Evolutionary conservation across 2,113 vertebrate genomes (phyloP).

Genomic region (Galeopterus variegatus): DNA sequence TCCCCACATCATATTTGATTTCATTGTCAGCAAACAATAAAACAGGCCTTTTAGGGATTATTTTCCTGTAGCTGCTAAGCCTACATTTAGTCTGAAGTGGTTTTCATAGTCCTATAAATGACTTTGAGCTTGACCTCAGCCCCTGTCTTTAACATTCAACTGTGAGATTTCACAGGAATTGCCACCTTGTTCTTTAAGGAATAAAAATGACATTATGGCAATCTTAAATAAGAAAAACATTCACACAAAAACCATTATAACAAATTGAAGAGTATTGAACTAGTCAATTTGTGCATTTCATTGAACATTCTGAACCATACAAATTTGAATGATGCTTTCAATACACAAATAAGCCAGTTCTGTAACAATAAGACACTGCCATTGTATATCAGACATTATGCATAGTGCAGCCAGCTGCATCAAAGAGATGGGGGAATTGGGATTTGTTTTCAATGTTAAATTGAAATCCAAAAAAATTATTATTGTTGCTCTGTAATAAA

Average conservation of each 20-base stretch:
- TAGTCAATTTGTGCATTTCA: constrained; percentile 59
- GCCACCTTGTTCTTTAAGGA: background rate
- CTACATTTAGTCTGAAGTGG: background rate
- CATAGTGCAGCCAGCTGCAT: constrained; percentile 59
- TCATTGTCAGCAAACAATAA: constrained; percentile 14
- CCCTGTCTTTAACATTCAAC: background rate
- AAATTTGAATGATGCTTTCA: constrained; percentile 68
- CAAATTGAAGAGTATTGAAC: constrained; percentile 62
- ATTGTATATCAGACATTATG: constrained; percentile 34
- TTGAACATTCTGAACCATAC: constrained; percentile 60
- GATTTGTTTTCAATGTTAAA: constrained; percentile 78
- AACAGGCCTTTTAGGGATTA: background rate
- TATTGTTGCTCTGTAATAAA: constrained; percentile 62
- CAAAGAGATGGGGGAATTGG: constrained; percentile 36
- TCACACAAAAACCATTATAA: constrained; percentile 54
- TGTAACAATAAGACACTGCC: constrained; percentile 50
- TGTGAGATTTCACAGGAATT: constrained; percentile 28
- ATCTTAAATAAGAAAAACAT: constrained; percentile 57
- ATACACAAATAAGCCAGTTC: constrained; percentile 65
- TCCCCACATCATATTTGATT: background rate
- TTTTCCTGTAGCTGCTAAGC: background rate
- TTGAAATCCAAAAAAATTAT: constrained; percentile 66
- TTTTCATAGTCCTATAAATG: background rate
- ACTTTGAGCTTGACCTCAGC: constrained; percentile 37
- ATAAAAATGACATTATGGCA: constrained; percentile 51